phyloP scores from a whole-genome alignment of 2,888 invertebrate species.

The Euzetes globulus region DNA sequence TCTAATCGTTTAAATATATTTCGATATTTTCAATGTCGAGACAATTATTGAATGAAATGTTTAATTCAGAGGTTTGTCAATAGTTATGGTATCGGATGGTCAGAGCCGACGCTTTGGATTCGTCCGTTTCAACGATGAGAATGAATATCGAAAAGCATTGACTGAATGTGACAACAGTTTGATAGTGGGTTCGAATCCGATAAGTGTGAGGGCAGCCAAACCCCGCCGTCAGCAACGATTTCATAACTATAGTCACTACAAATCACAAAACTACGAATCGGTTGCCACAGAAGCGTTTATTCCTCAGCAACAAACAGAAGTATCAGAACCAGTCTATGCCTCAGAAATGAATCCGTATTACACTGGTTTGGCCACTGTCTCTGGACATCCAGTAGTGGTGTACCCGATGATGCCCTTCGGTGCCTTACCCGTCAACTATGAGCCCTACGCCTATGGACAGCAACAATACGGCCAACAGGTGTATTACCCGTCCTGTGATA shows the following conservation, averaged over 20 bases:
- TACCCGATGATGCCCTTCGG: not conserved
- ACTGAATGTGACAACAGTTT: constrained; percentile 82
- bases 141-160: constrained; percentile 75
- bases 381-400: not conserved
- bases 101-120: constrained; percentile 94
- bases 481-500: constrained; percentile 14
- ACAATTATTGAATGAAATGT: too few species aligned
- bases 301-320: not conserved
- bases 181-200: constrained; percentile 75
- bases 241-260: not conserved
- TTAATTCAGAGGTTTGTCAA: constrained; percentile 51
- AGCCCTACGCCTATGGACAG: not conserved
- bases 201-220: constrained; percentile 86
- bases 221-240: constrained; percentile 50
- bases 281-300: not conserved
- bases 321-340: not conserved
- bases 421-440: constrained; percentile 14
- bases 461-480: not conserved
- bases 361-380: not conserved
- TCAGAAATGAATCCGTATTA: not conserved
- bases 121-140: constrained; percentile 81
- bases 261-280: not conserved
- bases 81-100: constrained; percentile 78
- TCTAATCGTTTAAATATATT: too few species aligned
- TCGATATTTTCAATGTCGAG: too few species aligned